Evolutionary conservation across 1,140 invertebrate genomes (phyloP).

Genomic region (Dinothrombium tinctorium): DNA sequence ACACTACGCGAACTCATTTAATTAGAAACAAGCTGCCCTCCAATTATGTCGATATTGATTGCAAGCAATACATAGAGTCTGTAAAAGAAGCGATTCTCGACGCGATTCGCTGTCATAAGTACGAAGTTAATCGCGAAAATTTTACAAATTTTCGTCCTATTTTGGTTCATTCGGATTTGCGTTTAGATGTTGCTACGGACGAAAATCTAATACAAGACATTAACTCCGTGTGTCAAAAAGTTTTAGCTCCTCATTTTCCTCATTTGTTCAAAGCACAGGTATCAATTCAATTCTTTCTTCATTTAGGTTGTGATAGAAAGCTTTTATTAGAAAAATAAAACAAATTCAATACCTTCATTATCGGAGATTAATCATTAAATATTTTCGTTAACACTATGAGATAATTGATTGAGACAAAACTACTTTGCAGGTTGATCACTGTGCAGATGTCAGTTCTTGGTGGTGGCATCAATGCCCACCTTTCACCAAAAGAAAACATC

Average conservation of each 20-base stretch:
- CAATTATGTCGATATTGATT: background rate
- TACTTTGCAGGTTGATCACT: background rate
- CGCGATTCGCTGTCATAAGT: no score
- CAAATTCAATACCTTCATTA: no score
- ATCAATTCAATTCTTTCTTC: background rate
- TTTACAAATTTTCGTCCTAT: background rate
- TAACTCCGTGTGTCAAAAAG: background rate
- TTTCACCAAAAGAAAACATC: no score
- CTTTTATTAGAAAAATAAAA: no score
- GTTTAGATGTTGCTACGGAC: background rate
- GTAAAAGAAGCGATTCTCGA: constrained; percentile 1
- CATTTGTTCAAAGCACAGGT: background rate
- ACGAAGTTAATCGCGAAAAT: no score
- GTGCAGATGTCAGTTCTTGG: background rate
- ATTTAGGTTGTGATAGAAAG: background rate
- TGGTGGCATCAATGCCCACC: no score
- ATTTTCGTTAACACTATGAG: background rate
- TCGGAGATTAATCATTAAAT: background rate
- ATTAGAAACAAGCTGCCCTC: constrained; percentile 19
- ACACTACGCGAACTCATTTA: constrained; percentile 42
- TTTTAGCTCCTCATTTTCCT: background rate
- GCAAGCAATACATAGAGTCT: background rate
- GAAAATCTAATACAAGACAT: constrained; percentile 4
- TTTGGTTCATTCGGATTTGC: background rate
- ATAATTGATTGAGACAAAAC: background rate